phyloP scores from a whole-genome alignment of 2,888 invertebrate species.

The Diarsia dahlii region DNA sequence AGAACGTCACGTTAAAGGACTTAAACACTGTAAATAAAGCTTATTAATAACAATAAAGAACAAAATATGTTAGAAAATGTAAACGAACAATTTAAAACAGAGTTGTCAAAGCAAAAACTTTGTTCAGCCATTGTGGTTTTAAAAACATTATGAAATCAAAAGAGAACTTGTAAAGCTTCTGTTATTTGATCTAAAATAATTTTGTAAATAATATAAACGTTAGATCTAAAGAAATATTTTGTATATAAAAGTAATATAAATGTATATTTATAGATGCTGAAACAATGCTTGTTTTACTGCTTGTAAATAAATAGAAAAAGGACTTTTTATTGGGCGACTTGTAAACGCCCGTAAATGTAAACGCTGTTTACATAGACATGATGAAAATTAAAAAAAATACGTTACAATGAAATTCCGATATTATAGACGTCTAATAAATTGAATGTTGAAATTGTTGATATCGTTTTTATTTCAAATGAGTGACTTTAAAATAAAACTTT shows the following conservation, averaged over 20 bases:
- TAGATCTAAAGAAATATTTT: slow-evolving; percentile 62
- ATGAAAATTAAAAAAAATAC: slow-evolving; percentile 54
- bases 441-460: slow-evolving; percentile 70
- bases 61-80: slow-evolving; percentile 21
- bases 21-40: slow-evolving; percentile 47
- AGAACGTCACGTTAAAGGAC: slow-evolving; percentile 22
- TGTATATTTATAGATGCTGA: slow-evolving; percentile 69
- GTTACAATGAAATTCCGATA: slow-evolving; percentile 66
- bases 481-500: background rate
- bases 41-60: slow-evolving; percentile 21
- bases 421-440: slow-evolving; percentile 75
- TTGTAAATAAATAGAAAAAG: slow-evolving; percentile 72
- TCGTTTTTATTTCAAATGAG: slow-evolving; percentile 42
- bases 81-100: slow-evolving; percentile 33
- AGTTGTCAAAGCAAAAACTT: slow-evolving; percentile 53
- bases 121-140: slow-evolving; percentile 28
- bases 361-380: slow-evolving; percentile 65
- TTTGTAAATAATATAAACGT: slow-evolving; percentile 65
- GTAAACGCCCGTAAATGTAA: slow-evolving; percentile 44
- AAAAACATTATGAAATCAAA: slow-evolving; percentile 41
- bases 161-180: slow-evolving; percentile 41
- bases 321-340: slow-evolving; percentile 56
- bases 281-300: slow-evolving; percentile 67
- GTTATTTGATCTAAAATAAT: slow-evolving; percentile 52
- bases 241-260: slow-evolving; percentile 67